Percentiles rank a stretch among this genome's conserved stretches.
Evolutionary conservation across 2,888 invertebrate genomes (phyloP).

Genomic region (Euphydryas editha): DNA sequence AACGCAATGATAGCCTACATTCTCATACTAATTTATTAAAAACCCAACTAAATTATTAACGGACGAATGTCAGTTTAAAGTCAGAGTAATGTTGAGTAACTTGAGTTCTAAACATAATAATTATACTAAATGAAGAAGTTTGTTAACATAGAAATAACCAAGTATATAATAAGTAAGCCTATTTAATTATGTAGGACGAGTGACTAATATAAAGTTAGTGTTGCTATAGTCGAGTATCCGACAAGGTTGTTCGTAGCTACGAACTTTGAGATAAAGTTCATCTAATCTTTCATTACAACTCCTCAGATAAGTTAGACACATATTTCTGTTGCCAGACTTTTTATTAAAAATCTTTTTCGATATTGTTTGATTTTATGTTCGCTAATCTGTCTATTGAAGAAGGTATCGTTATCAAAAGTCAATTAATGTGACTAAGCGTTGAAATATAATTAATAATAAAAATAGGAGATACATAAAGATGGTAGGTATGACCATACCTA

Average conservation of each 20-base stretch:
- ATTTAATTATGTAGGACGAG: slow-evolving; percentile 39
- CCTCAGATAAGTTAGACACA: background rate
- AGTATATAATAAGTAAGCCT: slow-evolving; percentile 29
- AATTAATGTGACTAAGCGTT: no score
- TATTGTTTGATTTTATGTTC: no score
- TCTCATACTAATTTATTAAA: no score
- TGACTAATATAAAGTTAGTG: slow-evolving; percentile 69
- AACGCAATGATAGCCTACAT: no score
- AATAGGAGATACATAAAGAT: no score
- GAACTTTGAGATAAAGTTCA: slow-evolving; percentile 65
- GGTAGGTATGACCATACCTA: no score
- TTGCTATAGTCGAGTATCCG: slow-evolving; percentile 71
- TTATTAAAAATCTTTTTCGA: background rate
- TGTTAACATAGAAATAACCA: slow-evolving; percentile 6
- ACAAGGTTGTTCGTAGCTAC: slow-evolving; percentile 62
- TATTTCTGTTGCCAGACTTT: background rate
- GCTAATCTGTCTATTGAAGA: no score
- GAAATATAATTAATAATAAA: background rate
- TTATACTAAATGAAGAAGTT: slow-evolving; percentile 1
- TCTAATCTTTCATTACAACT: slow-evolving; percentile 37
- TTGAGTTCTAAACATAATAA: background rate
- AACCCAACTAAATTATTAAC: background rate
- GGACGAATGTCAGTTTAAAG: background rate
- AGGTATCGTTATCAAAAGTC: no score
- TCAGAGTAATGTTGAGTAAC: background rate